These are phyloP conservation scores for Ovis canadensis DNA, from an alignment of 2,113 vertebrate species.

Conservation along the genomic window DNA sequence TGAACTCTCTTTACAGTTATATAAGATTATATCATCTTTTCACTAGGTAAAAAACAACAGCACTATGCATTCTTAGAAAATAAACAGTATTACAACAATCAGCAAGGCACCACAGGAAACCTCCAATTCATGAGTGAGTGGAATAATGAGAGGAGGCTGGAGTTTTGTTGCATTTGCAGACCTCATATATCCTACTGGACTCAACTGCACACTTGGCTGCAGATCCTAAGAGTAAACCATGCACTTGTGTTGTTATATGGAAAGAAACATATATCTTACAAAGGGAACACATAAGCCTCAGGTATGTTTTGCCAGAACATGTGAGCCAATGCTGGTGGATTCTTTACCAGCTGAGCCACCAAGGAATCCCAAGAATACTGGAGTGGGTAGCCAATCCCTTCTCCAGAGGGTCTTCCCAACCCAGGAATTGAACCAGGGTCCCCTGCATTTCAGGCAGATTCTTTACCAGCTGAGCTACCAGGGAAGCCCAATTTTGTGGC, in stretches of 20 bases:
- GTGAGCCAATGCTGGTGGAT: neutral
- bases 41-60: neutral
- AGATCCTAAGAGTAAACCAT: neutral
- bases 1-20: slow-evolving; percentile 38
- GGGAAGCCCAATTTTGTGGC: neutral
- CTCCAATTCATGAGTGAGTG: neutral
- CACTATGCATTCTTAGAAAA: neutral
- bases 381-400: neutral
- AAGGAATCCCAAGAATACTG: neutral
- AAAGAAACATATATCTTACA: neutral
- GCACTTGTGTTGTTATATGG: neutral
- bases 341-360: neutral
- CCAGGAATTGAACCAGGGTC: neutral
- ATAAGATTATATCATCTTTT: slow-evolving; percentile 19
- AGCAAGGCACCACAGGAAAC: neutral
- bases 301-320: neutral
- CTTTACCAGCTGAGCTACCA: neutral
- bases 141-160: neutral
- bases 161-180: neutral
- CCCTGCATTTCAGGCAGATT: neutral
- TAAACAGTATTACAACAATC: neutral
- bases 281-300: neutral
- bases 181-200: neutral
- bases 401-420: neutral
- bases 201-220: neutral